phyloP scores from a whole-genome alignment of 2,113 vertebrate genomes.

The Candoia aspera region DNA sequence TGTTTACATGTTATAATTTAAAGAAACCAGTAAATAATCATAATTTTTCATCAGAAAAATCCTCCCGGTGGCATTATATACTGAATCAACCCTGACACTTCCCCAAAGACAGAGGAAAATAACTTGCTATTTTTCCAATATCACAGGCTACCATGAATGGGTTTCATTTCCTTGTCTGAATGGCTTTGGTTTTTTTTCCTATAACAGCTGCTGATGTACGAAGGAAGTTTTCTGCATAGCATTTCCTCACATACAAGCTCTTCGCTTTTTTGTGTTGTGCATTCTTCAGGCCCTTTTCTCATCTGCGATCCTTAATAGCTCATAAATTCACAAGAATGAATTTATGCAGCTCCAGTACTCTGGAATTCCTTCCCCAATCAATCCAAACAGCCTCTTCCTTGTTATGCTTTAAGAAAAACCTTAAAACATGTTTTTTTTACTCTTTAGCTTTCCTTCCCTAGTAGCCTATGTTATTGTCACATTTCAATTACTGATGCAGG shows the following conservation, averaged over 20 bases:
- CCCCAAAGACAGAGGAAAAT: slow-evolving; percentile 1
- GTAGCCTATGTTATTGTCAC: neutral
- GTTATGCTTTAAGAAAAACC: neutral
- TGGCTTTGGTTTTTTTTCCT: neutral
- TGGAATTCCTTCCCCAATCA: neutral
- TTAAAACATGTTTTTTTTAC: neutral
- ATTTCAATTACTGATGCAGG: neutral
- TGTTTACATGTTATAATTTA: neutral
- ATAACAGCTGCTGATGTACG: neutral
- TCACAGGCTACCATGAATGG: neutral
- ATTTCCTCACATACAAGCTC: neutral
- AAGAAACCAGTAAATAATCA: neutral
- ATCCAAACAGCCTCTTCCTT: neutral
- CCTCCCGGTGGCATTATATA: neutral
- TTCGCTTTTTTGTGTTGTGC: neutral
- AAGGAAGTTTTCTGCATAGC: slow-evolving; percentile 4
- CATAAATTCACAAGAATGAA: neutral
- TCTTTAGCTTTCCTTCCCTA: neutral
- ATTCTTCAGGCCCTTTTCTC: neutral
- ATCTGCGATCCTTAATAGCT: neutral
- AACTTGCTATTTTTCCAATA: neutral
- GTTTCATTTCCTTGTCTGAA: neutral
- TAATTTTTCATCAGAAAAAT: neutral
- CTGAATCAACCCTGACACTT: neutral
- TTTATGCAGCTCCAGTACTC: neutral